Conservation (phyloP, 1,140 invertebrate species). For the Psix sp. region DNA sequence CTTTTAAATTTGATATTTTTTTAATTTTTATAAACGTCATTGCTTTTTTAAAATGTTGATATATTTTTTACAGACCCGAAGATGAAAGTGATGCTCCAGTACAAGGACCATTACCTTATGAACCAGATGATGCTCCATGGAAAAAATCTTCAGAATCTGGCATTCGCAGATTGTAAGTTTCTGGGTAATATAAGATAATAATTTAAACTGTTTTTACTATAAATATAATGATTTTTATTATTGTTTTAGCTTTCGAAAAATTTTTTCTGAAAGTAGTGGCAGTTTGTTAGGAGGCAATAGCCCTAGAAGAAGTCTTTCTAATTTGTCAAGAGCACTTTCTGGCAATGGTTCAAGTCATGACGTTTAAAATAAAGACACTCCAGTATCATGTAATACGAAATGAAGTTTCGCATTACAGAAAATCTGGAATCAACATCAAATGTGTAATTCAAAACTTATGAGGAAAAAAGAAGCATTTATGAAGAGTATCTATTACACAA, state of each 20-base stretch:
- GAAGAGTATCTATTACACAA: slow-evolving; percentile 40
- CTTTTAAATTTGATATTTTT: neutral
- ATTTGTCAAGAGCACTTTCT: slow-evolving; percentile 83
- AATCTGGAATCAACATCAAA: slow-evolving; percentile 6
- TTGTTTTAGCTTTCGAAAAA: slow-evolving; percentile 81
- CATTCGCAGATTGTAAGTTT: slow-evolving; percentile 95
- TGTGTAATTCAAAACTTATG: slow-evolving; percentile 19
- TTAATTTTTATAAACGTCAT: neutral
- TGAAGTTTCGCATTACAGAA: too few relatives aligned
- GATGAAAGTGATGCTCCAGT: slow-evolving; percentile 88
- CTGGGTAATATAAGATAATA: too few relatives aligned
- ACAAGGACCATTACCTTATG: slow-evolving; percentile 95
- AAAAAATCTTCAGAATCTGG: slow-evolving; percentile 88
- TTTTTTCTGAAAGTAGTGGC: slow-evolving; percentile 82
- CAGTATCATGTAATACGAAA: slow-evolving; percentile 14
- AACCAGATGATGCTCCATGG: slow-evolving; percentile 97
- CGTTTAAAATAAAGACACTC: slow-evolving; percentile 22
- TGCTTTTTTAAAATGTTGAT: neutral
- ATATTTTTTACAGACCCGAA: slow-evolving; percentile 72
- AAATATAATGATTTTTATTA: slow-evolving; percentile 4
- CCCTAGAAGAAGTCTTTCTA: slow-evolving; percentile 83
- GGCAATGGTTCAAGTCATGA: slow-evolving; percentile 75
- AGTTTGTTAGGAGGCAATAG: slow-evolving; percentile 79
- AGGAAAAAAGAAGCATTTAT: slow-evolving; percentile 22
- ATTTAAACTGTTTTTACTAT: slow-evolving; percentile 3